Evolutionary conservation across 2,797 vertebrate species (phyloP).

Genomic region (Ceryle rudis): DNA sequence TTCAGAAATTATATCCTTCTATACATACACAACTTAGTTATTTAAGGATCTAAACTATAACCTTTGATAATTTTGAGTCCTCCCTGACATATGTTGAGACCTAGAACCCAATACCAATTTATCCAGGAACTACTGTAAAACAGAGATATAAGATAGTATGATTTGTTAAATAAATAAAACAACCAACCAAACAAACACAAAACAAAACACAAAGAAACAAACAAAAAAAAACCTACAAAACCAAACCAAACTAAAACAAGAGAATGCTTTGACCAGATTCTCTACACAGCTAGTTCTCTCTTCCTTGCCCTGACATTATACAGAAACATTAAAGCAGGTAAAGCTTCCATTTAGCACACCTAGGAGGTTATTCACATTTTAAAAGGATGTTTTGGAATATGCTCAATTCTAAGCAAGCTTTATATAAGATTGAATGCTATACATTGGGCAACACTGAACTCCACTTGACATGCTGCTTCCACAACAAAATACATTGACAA

Average conservation of each 20-base stretch:
- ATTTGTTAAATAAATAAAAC: neutral
- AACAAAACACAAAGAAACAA: neutral
- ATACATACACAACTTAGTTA: neutral
- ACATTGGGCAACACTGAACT: conserved; percentile 7
- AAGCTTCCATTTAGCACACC: neutral
- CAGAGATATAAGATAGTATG: neutral
- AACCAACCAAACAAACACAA: no score
- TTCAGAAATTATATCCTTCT: neutral
- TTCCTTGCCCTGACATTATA: neutral
- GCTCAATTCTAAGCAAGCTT: neutral
- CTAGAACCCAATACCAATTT: neutral
- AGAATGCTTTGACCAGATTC: neutral
- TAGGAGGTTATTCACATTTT: neutral
- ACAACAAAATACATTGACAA: conserved; percentile 23
- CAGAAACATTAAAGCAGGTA: neutral
- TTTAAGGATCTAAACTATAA: neutral
- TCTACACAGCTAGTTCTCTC: neutral
- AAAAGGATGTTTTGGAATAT: neutral
- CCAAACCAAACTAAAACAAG: neutral
- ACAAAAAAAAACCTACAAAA: neutral
- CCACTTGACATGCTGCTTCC: conserved; percentile 14
- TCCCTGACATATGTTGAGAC: neutral
- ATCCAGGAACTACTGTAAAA: neutral
- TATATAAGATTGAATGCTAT: conserved; percentile 31
- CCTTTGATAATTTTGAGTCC: neutral